A percentile compares a stretch with the other conserved stretches of the same genome.
phyloP scores from a whole-genome alignment of 2,797 vertebrate genomes.

The Enteromius trimaculatus region DNA sequence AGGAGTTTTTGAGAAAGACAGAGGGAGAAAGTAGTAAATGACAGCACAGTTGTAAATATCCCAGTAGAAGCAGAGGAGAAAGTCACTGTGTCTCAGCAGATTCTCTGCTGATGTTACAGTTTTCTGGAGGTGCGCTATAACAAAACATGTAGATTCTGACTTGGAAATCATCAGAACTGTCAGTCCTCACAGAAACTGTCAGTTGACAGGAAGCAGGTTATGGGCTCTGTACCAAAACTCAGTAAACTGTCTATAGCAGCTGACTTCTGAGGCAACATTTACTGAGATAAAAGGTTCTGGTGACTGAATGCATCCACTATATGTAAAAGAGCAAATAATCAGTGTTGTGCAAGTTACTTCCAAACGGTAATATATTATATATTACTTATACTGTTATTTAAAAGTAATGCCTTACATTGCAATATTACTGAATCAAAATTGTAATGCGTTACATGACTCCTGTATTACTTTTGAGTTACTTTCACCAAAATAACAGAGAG shows the following conservation, averaged over 20 bases:
- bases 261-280: neutral
- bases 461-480: too few species aligned
- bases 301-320: neutral
- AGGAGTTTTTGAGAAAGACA: conserved; percentile 68
- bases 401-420: too few species aligned
- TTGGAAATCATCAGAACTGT: conserved; percentile 16
- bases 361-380: too few species aligned
- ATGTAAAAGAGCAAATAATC: neutral
- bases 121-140: neutral
- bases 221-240: neutral
- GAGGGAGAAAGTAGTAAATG: conserved; percentile 73
- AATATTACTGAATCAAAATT: too few species aligned
- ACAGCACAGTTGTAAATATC: conserved; percentile 69
- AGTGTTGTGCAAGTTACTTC: too few species aligned
- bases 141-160: conserved; percentile 30
- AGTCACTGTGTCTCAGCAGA: conserved; percentile 68
- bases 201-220: conserved; percentile 13
- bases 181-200: conserved; percentile 18
- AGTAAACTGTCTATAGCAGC: conserved; percentile 4
- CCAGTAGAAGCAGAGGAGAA: conserved; percentile 58
- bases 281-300: neutral
- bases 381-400: too few species aligned
- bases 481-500: too few species aligned
- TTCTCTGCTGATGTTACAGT: conserved; percentile 51
- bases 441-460: too few species aligned